Evolutionary conservation across 2,888 invertebrate species (phyloP), one percentile per base, ranked within the genome.

Genomic region (Altica lythri): DNA sequence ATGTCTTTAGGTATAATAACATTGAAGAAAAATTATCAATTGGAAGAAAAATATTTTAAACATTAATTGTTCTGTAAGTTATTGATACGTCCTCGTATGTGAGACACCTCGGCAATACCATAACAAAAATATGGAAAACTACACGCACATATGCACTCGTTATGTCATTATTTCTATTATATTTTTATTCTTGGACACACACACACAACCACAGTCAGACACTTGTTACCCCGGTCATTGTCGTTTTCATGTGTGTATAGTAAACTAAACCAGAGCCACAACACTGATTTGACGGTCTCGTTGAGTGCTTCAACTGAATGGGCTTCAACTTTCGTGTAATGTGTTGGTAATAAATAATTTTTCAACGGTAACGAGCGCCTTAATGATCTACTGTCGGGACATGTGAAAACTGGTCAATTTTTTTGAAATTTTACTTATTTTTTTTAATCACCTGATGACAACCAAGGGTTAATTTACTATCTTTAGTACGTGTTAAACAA

Each of bases 141-240:
- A 32, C 54, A 61, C 51, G 57, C 57, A 53, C 48, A 46, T 51
- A 58, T 51, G 55, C 43, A 52, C 57, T 59, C 42, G 57, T 59
- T 57, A 55, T 59, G 57, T 61, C 59, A 59, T 61, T 61, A 61
- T 59, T 59, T 44, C 59, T 51, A 59, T 59, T 57, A 57, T 59
- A 57, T 61, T 61, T 59, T 57, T 57, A 59, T 57, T 59, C 54
- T 59, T 57, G 57, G 59, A 59, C 57, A 57, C 40, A 49, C 49
- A 49, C 40, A 49, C 49, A 49, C 40, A 40, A 49, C 22, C 30
- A 40, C 12, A 25, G 13, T 22, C 40, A 40, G 40, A 44, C 55
- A 55, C 61, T 57, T 57, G 60, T 60, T 60, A 60, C 48, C 49
- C 38, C 55, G 60, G 60, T 58, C 60, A 49, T 60, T 60, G 60